These are phyloP conservation scores for Pyrrhia umbra DNA, from an alignment of 2,888 invertebrate species.

Conservation along the genomic window DNA sequence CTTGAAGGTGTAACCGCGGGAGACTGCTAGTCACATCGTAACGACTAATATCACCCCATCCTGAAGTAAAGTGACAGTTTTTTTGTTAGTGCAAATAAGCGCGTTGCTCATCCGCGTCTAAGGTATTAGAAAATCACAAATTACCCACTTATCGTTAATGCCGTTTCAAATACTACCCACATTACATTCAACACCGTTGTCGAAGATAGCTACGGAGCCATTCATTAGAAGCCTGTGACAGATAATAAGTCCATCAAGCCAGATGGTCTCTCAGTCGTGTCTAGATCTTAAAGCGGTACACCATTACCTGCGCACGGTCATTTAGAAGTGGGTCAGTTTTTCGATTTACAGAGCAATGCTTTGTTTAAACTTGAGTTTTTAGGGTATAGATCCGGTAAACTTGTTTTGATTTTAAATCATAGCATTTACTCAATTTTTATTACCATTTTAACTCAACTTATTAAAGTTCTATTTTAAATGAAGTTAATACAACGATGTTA, in stretches of 20 bases:
- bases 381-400: background rate
- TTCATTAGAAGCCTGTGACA: conserved; percentile 30
- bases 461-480: too few relatives aligned
- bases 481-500: too few relatives aligned
- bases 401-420: too few relatives aligned
- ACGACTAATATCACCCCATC: too few relatives aligned
- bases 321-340: conserved; percentile 35
- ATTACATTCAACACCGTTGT: background rate
- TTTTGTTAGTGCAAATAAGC: too few relatives aligned
- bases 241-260: conserved; percentile 37
- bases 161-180: conserved; percentile 22
- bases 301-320: conserved; percentile 44
- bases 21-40: too few relatives aligned
- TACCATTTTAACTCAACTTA: too few relatives aligned
- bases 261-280: conserved; percentile 49
- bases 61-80: too few relatives aligned
- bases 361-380: background rate
- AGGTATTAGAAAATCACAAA: background rate
- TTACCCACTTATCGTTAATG: background rate
- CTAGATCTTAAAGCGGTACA: conserved; percentile 30
- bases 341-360: conserved; percentile 6
- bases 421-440: too few relatives aligned
- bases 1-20: too few relatives aligned
- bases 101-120: too few relatives aligned
- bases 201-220: conserved; percentile 7